Evolutionary conservation across 2,797 vertebrate species (phyloP).

Genomic region (Gymnoscopelus braueri): DNA sequence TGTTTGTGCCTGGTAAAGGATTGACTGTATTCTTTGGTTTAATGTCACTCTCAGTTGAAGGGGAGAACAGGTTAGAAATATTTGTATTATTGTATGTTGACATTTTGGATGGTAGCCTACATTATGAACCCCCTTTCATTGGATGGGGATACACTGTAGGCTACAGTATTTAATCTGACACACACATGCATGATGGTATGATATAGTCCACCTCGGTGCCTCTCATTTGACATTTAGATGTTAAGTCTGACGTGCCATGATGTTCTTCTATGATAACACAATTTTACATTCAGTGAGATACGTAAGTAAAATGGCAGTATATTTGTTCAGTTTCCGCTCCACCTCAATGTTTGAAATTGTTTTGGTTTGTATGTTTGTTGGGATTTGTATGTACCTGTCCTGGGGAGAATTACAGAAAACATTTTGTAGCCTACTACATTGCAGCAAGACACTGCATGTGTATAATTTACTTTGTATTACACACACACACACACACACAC

Average conservation of each 20-base stretch:
- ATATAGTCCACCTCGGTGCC: conserved; percentile 50
- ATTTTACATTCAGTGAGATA: neutral
- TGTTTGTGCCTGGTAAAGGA: conserved; percentile 25
- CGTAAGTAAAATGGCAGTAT: too few relatives aligned
- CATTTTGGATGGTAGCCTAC: conserved; percentile 71
- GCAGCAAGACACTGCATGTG: too few relatives aligned
- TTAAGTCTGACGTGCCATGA: conserved; percentile 64
- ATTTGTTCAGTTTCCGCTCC: too few relatives aligned
- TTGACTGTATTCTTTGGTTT: conserved; percentile 35
- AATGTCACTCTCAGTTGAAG: conserved; percentile 57
- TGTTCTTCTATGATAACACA: conserved; percentile 29
- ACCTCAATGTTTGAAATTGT: neutral
- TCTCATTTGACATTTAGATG: conserved; percentile 73
- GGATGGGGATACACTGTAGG: conserved; percentile 36
- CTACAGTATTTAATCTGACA: conserved; percentile 70
- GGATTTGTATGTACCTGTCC: neutral
- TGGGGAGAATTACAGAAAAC: neutral
- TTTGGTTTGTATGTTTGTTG: neutral
- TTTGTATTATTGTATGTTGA: conserved; percentile 67
- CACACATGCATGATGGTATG: conserved; percentile 50
- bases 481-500: too few relatives aligned
- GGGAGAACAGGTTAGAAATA: conserved; percentile 8
- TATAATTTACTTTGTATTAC: too few relatives aligned
- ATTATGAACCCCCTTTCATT: conserved; percentile 55
- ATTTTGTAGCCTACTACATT: too few relatives aligned